Percentiles rank a stretch among this genome's conserved stretches.
Evolutionary conservation across 1,140 invertebrate species (phyloP).

Genomic region (Drosophila sp.): DNA sequence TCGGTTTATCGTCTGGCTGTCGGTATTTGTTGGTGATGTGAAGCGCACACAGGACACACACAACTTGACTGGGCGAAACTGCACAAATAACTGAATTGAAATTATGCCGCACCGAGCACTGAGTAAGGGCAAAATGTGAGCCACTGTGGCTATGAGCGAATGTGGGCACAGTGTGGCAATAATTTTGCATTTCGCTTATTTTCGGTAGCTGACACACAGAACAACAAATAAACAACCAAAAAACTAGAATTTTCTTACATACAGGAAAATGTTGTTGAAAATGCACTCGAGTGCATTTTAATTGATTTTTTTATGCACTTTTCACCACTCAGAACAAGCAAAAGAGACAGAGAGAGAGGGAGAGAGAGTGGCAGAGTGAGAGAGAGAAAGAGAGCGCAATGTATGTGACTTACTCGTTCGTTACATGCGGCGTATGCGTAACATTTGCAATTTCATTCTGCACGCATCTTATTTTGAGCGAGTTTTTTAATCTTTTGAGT

Average conservation of each 20-base stretch:
- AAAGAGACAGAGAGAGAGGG: conserved; percentile 6
- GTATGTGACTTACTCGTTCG: conserved; percentile 40
- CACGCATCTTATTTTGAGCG: conserved; percentile 52
- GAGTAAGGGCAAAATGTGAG: conserved; percentile 43
- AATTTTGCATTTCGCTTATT: conserved; percentile 66
- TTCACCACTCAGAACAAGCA: conserved; percentile 10
- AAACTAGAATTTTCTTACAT: conserved; percentile 6
- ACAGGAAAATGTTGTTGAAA: conserved; percentile 27
- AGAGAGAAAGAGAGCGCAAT: conserved; percentile 13
- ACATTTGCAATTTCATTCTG: conserved; percentile 69
- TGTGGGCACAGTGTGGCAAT: conserved; percentile 24
- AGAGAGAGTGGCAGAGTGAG: conserved; percentile 9
- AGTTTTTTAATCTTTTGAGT: conserved; percentile 26
- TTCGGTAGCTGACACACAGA: conserved; percentile 39
- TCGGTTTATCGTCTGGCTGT: conserved; percentile 27
- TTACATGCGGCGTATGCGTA: conserved; percentile 74
- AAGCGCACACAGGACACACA: conserved; percentile 65
- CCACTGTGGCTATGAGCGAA: conserved; percentile 2
- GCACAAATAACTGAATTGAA: conserved; percentile 82
- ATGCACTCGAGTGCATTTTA: conserved; percentile 80
- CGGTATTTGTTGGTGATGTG: conserved; percentile 50
- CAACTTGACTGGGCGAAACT: conserved; percentile 79
- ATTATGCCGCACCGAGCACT: conserved; percentile 52
- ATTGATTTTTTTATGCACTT: conserved; percentile 73
- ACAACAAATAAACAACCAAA: conserved; percentile 16